Evolutionary conservation across 2,888 invertebrate species (phyloP), one percentile per base, ranked within the genome.

Genomic region (Masnerella sp.): DNA sequence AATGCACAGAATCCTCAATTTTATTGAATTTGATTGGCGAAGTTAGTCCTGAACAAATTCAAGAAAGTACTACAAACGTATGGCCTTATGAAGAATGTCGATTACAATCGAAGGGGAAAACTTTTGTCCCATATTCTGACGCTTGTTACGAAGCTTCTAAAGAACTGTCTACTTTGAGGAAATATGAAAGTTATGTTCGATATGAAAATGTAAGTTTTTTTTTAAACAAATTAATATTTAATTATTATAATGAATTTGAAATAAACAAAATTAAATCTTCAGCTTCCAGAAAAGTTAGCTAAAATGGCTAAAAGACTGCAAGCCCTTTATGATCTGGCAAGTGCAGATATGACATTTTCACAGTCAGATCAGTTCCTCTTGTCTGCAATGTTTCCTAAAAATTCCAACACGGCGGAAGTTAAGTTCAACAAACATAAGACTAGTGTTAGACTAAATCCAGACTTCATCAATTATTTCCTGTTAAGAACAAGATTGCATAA

Each of bases 121-220:
- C 28, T 5, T 79, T 80, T 32, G 61, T 81, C 4, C 84, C 86
- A n/a, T 86, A 83, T 22, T 82, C 85, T 0, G 80, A 83, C 54
- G 82, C 85, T 40, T 87, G 87, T 54, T 86, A 85, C 56, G 82
- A 84, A 77, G 79, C 78, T 11, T 87, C 86, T 4, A 83, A 78
- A 52, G 86, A 87, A 79, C 78, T 87, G 58, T 86, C 86, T 3
- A 87, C 85, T 7, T 76, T 86, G 9, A 79, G 86, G 59, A 84
- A 81, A 59, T 87, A 86, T 70, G 74, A 81, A 75, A 75, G 82
- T 34, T 56, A 71, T 20, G 74, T 81, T 11, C 47, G 71, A 15
- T 78, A 83, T 28, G 80, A 82, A 76, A 84, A 85, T 64, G 85
- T 86, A 77, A 83, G 80, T 77, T n/a, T n/a, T n/a, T n/a, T 43